Evolutionary conservation across 1,140 invertebrate genomes (phyloP).

Genomic region (Atta colombica): DNA sequence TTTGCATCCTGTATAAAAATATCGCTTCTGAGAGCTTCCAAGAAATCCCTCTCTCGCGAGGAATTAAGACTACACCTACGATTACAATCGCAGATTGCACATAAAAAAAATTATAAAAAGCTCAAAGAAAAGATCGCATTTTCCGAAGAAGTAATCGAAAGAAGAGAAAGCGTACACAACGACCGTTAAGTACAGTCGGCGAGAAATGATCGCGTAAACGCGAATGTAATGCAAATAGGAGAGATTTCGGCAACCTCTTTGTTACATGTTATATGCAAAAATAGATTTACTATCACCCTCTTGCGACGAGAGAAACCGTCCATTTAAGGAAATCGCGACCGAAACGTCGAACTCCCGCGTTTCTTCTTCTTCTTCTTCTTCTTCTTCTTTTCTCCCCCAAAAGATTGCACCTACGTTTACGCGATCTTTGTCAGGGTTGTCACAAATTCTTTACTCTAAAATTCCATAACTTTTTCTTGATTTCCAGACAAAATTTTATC

Average conservation of each 20-base stretch:
- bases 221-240: constrained; percentile 64
- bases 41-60: background rate
- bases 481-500: no score
- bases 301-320: constrained; percentile 70
- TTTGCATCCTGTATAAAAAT: constrained; percentile 47
- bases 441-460: no score
- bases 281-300: constrained; percentile 68
- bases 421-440: background rate
- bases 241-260: constrained; percentile 60
- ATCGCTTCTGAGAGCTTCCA: constrained; percentile 24
- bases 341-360: constrained; percentile 16
- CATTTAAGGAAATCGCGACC: constrained; percentile 26
- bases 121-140: background rate
- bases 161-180: background rate
- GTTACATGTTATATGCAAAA: constrained; percentile 68
- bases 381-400: background rate
- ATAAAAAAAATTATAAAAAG: background rate
- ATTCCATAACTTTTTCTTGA: no score
- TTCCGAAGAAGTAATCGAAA: background rate
- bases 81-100: background rate
- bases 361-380: background rate
- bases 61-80: background rate
- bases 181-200: constrained; percentile 21
- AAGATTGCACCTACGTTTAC: background rate
- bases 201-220: constrained; percentile 29